Evolutionary conservation across 2,113 vertebrate species (phyloP).

Genomic region (Scytalopus superciliaris): DNA sequence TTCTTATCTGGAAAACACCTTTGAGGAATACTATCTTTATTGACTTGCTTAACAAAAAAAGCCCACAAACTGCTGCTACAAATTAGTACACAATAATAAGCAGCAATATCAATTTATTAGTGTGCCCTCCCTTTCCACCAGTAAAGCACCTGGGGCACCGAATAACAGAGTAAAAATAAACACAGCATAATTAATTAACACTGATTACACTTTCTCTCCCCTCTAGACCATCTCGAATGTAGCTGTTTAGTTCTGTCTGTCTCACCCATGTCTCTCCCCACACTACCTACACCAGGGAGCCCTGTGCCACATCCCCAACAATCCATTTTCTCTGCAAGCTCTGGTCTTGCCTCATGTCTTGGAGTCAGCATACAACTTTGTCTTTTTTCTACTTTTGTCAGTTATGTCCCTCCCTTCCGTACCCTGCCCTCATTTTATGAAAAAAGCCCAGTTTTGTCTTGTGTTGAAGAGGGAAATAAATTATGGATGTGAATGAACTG

Average conservation of each 20-base stretch:
- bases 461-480: not conserved
- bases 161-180: conserved; percentile 61
- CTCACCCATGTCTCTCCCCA: not conserved
- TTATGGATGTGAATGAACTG: not conserved
- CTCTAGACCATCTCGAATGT: not conserved
- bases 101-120: conserved; percentile 61
- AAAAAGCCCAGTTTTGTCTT: not conserved
- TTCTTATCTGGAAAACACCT: conserved; percentile 77
- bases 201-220: conserved; percentile 23
- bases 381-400: not conserved
- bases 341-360: not conserved
- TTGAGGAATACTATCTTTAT: conserved; percentile 79
- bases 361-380: not conserved
- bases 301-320: not conserved
- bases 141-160: conserved; percentile 55
- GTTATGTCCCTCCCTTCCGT: not conserved
- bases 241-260: not conserved
- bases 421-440: not conserved
- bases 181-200: conserved; percentile 45
- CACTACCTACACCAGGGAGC: not conserved
- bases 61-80: conserved; percentile 32
- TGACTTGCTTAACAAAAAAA: conserved; percentile 67
- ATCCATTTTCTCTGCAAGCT: not conserved
- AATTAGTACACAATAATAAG: conserved; percentile 64
- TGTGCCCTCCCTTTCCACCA: conserved; percentile 34